phyloP scores from a whole-genome alignment of 2,113 vertebrate genomes.

The Varanus salvator region DNA sequence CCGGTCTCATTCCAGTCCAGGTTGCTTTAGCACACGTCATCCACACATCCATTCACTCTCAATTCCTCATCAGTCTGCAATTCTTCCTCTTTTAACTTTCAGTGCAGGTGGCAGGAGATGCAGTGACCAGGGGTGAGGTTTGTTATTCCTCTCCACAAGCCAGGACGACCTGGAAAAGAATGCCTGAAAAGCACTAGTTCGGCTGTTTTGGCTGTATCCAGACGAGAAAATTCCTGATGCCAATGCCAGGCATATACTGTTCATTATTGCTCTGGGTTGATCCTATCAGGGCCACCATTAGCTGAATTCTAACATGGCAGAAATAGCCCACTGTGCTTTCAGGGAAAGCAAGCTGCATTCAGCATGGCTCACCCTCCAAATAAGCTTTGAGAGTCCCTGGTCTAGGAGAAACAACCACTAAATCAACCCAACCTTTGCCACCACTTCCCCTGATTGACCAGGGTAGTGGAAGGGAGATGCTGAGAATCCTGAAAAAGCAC shows the following conservation, averaged over 20 bases:
- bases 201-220: background rate
- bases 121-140: too few relatives aligned
- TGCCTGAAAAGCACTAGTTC: background rate
- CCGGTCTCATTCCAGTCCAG: background rate
- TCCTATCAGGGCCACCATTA: background rate
- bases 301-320: too few relatives aligned
- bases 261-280: background rate
- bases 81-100: too few relatives aligned
- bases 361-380: background rate
- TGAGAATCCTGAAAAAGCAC: background rate
- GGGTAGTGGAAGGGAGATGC: background rate
- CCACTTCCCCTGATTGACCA: background rate
- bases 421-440: background rate
- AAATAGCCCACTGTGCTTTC: background rate
- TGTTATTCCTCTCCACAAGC: background rate
- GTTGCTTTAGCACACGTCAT: background rate
- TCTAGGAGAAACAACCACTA: background rate
- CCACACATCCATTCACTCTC: background rate
- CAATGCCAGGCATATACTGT: background rate
- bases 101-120: too few relatives aligned
- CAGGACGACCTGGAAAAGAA: background rate
- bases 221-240: background rate
- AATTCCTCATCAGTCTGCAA: background rate
- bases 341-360: background rate
- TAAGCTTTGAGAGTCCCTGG: background rate